Evolutionary conservation across 2,113 vertebrate species (phyloP).

Genomic region (Craseonycteris thonglongyai): DNA sequence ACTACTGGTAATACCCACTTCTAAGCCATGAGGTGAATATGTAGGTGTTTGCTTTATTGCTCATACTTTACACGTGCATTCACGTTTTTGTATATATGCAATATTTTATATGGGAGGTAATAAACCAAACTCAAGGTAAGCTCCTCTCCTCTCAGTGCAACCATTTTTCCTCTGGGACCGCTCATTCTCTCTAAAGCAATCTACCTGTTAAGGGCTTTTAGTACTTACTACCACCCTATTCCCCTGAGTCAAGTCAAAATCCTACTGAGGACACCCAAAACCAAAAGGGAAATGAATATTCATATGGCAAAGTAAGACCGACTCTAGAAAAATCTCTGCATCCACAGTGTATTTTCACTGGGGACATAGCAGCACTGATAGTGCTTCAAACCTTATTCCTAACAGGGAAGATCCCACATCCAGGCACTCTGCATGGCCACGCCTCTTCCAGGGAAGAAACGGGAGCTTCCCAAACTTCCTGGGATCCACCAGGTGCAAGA

Average conservation of each 20-base stretch:
- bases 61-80: rapidly evolving
- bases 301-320: not conserved
- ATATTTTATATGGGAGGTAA: not conserved
- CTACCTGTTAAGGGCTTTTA: not conserved
- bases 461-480: not conserved
- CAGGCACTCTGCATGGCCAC: not conserved
- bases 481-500: not conserved
- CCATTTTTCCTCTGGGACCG: not conserved
- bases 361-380: not conserved
- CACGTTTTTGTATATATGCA: not conserved
- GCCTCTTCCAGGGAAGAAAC: not conserved
- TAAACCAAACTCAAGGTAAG: not conserved
- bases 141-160: not conserved
- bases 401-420: not conserved
- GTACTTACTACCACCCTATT: not conserved
- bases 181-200: not conserved
- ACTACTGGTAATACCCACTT: not conserved
- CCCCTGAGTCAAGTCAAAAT: constrained; percentile 3
- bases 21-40: rapidly evolving
- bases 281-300: constrained; percentile 19
- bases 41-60: not conserved
- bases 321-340: not conserved
- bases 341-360: not conserved
- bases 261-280: not conserved
- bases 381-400: not conserved